A percentile compares a stretch with the other conserved stretches of the same genome.
Evolutionary conservation across 2,797 vertebrate species (phyloP).

Genomic region (Streptopelia turtur): DNA sequence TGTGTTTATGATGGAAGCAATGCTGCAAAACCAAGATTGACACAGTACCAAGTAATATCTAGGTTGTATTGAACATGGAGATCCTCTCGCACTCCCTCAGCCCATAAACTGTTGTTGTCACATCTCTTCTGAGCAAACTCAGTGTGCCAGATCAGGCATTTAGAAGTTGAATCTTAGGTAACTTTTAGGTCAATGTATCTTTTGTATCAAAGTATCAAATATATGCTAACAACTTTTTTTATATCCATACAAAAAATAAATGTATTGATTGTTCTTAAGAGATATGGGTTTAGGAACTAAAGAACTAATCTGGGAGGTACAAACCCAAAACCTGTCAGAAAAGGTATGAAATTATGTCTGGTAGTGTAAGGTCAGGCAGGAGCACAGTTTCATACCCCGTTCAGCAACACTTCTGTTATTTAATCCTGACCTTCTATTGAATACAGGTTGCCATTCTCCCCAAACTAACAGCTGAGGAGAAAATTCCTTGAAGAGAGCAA

Average conservation of each 20-base stretch:
- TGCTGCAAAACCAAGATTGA: not conserved
- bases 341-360: not conserved
- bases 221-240: not conserved
- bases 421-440: not conserved
- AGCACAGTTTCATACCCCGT: not conserved
- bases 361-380: not conserved
- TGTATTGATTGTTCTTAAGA: not conserved
- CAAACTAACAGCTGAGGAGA: not conserved
- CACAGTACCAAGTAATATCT: not conserved
- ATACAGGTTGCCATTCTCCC: not conserved
- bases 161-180: not conserved
- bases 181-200: not conserved
- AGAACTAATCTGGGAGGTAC: not conserved
- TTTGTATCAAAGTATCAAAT: not conserved
- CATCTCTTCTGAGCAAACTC: not conserved
- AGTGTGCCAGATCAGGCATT: not conserved
- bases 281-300: not conserved
- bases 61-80: not conserved
- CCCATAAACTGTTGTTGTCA: not conserved
- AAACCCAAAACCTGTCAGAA: not conserved
- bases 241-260: not conserved
- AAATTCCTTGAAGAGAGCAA: not conserved
- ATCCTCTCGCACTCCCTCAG: not conserved
- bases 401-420: not conserved
- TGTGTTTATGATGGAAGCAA: not conserved